phyloP scores from a whole-genome alignment of 1,140 invertebrate genomes.

The Brachionus koreanus region DNA sequence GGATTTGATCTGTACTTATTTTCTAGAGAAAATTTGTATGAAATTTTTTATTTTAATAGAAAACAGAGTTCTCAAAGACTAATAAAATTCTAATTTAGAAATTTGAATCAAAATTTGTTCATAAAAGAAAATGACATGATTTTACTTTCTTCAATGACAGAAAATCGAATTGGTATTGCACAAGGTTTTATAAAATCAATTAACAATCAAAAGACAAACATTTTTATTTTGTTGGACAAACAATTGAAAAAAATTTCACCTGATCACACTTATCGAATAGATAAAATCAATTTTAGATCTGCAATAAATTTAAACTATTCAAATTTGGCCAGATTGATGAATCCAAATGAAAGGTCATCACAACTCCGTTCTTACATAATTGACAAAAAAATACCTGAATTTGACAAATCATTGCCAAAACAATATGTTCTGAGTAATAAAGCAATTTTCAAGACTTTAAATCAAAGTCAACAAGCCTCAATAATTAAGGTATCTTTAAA shows the following conservation, averaged over 20 bases:
- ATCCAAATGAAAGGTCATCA: not conserved
- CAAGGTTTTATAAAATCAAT: conserved; percentile 41
- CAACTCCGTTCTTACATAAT: not conserved
- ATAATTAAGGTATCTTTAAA: conserved; percentile 63
- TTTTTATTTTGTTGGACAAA: conserved; percentile 22
- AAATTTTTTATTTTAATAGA: too few species aligned
- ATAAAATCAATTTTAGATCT: conserved; percentile 44
- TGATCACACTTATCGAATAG: conserved; percentile 10
- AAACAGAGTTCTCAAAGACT: too few species aligned
- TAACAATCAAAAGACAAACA: not conserved
- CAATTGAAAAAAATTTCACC: not conserved
- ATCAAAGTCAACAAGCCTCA: conserved; percentile 72
- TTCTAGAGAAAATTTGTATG: not conserved
- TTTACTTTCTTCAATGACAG: conserved; percentile 9
- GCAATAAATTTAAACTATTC: conserved; percentile 40
- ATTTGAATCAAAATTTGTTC: not conserved
- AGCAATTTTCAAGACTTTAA: conserved; percentile 67
- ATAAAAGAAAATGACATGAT: conserved; percentile 44
- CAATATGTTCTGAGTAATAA: conserved; percentile 47
- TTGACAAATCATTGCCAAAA: conserved; percentile 12
- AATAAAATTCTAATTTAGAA: not conserved
- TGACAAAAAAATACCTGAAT: conserved; percentile 2
- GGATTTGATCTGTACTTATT: not conserved
- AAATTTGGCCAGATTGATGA: conserved; percentile 38
- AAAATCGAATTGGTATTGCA: not conserved